These are phyloP conservation scores for Sebastes fasciatus DNA, from an alignment of 2,113 vertebrate genomes.

Conservation along the genomic window DNA sequence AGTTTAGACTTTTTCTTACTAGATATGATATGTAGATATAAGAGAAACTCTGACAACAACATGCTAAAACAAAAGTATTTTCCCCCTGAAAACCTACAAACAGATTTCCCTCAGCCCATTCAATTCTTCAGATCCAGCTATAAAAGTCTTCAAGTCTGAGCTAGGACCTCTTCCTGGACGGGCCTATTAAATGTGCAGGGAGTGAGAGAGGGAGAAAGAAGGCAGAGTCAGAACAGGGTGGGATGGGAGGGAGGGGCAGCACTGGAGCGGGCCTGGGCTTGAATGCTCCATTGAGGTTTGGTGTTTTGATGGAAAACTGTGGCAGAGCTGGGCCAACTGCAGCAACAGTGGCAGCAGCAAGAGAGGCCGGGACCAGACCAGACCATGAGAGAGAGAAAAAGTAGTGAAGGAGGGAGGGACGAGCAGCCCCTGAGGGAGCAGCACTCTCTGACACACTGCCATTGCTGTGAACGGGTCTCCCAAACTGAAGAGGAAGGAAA, in stretches of 20 bases:
- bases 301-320: slow-evolving; percentile 85
- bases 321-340: slow-evolving; percentile 76
- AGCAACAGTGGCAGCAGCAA: slow-evolving; percentile 73
- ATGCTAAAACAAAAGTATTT: no score
- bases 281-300: slow-evolving; percentile 85
- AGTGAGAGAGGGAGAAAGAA: slow-evolving; percentile 63
- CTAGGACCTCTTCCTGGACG: slow-evolving; percentile 50
- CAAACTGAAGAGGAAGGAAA: slow-evolving; percentile 57
- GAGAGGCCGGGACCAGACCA: slow-evolving; percentile 63
- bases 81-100: background rate
- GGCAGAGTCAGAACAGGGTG: slow-evolving; percentile 68
- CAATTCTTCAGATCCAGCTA: slow-evolving; percentile 33
- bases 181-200: slow-evolving; percentile 41
- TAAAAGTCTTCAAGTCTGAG: slow-evolving; percentile 33
- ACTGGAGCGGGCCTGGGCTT: slow-evolving; percentile 78
- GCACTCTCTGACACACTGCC: slow-evolving; percentile 50
- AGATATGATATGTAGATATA: background rate
- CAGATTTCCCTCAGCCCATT: slow-evolving; percentile 14
- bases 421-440: slow-evolving; percentile 46
- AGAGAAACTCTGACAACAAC: background rate
- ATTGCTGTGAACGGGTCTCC: slow-evolving; percentile 62
- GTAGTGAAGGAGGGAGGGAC: slow-evolving; percentile 54
- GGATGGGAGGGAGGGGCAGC: slow-evolving; percentile 68
- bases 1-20: background rate
- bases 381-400: slow-evolving; percentile 47